phyloP scores from a whole-genome alignment of 2,113 vertebrate genomes.

The Cnemophilus loriae region DNA sequence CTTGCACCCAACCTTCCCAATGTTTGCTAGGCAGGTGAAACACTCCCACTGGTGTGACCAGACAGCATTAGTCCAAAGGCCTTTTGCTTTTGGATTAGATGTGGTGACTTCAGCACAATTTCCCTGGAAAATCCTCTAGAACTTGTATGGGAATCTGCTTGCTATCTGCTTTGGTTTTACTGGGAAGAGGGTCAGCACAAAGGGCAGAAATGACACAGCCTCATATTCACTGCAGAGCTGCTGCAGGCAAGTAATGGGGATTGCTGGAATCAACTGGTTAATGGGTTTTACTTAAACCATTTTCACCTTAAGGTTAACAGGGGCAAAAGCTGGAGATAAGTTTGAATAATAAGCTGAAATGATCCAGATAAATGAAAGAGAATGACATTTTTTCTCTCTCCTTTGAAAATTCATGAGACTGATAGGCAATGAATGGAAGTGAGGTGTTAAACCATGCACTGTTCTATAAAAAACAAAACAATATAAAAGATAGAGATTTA shows the following conservation, averaged over 20 bases:
- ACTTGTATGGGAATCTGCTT: neutral
- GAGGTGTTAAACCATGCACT: neutral
- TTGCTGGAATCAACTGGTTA: neutral
- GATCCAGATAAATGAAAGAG: neutral
- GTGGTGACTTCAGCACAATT: neutral
- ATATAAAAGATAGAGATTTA: neutral
- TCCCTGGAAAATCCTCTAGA: neutral
- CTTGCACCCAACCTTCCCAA: accelerated
- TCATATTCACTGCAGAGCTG: neutral
- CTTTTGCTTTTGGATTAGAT: neutral
- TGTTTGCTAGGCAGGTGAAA: neutral
- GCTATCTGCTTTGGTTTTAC: neutral
- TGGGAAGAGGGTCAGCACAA: neutral
- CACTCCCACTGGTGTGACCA: neutral
- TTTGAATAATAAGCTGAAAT: neutral
- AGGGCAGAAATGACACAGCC: neutral
- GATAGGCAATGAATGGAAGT: neutral
- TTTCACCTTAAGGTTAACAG: neutral
- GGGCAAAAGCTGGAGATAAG: neutral
- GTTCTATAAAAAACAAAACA: neutral
- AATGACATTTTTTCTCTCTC: neutral
- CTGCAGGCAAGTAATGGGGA: neutral
- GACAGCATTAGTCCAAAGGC: accelerated
- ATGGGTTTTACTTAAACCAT: neutral
- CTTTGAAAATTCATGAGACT: neutral